A percentile compares a stretch with the other conserved stretches of the same genome.
Evolutionary conservation across 2,113 vertebrate genomes (phyloP).

Genomic region (Chionodraco myersi): DNA sequence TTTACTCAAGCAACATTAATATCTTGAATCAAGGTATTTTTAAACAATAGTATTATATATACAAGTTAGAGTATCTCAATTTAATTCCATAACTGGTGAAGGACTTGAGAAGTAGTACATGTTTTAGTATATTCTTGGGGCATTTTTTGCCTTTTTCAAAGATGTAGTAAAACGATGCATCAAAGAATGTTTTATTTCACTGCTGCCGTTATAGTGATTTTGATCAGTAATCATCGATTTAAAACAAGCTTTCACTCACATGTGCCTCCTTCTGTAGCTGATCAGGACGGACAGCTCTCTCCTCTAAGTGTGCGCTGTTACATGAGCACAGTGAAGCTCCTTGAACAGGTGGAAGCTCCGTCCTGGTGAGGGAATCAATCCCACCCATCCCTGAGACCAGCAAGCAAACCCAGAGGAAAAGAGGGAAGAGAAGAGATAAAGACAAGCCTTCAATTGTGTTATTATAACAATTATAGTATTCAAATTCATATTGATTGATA

Average conservation of each 20-base stretch:
- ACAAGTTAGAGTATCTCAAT: not conserved
- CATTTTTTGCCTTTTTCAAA: not conserved
- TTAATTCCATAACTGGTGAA: not conserved
- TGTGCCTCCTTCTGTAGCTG: constrained; percentile 38
- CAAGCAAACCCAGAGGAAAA: not conserved
- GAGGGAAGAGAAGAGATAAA: not conserved
- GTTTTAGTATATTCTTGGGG: not conserved
- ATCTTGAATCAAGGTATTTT: not conserved
- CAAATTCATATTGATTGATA: not conserved
- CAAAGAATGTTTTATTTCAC: not conserved
- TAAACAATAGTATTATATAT: too few species aligned
- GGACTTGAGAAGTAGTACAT: not conserved
- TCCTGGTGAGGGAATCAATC: constrained; percentile 31
- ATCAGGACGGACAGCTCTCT: constrained; percentile 38
- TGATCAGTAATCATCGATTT: not conserved
- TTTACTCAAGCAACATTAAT: not conserved
- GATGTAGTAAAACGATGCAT: not conserved
- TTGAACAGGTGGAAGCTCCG: constrained; percentile 55
- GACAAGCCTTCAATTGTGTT: not conserved
- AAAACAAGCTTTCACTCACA: constrained; percentile 52
- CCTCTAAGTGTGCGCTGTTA: constrained; percentile 67
- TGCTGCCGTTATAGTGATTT: not conserved
- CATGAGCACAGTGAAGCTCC: constrained; percentile 61
- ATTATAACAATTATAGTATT: too few species aligned
- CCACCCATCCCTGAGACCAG: constrained; percentile 46